These are phyloP conservation scores for Pissodes strobi DNA, from an alignment of 1,140 invertebrate genomes.

Conservation along the genomic window DNA sequence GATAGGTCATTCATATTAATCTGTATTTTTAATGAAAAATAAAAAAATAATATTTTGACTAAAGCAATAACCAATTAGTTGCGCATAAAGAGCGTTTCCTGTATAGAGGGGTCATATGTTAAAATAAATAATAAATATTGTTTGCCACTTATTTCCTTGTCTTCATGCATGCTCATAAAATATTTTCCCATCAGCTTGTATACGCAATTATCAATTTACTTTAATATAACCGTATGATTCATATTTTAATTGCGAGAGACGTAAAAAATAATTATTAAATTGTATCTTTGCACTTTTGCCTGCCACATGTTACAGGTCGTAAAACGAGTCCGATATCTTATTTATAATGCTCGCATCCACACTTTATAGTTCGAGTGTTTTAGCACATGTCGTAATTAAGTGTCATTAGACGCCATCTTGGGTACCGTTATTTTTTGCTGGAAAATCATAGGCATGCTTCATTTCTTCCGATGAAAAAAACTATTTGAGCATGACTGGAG, in stretches of 20 bases:
- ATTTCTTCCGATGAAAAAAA: not conserved
- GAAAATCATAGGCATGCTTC: not conserved
- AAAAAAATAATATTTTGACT: too few relatives aligned
- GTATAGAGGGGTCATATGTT: too few relatives aligned
- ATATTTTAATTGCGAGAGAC: not conserved
- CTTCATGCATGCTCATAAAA: not conserved
- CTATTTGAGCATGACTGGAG: not conserved
- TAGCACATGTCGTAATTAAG: conserved; percentile 26
- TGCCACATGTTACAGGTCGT: conserved; percentile 14
- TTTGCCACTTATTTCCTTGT: not conserved
- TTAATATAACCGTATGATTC: conserved; percentile 18
- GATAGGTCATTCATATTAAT: too few relatives aligned
- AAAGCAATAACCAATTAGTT: too few relatives aligned
- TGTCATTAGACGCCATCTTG: conserved; percentile 17
- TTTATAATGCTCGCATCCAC: conserved; percentile 11
- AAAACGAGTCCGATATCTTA: conserved; percentile 23
- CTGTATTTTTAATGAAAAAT: too few relatives aligned
- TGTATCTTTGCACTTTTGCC: conserved; percentile 26
- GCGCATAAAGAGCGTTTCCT: too few relatives aligned
- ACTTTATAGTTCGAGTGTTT: conserved; percentile 21
- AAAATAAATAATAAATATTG: too few relatives aligned
- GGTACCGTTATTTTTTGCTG: conserved; percentile 16
- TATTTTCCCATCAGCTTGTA: conserved; percentile 9
- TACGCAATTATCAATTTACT: conserved; percentile 7
- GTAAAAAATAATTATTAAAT: conserved; percentile 25